A percentile compares a stretch with the other conserved stretches of the same genome.
Conservation (phyloP, 2,888 invertebrate genomes). For the Cephonodes hylas region DNA sequence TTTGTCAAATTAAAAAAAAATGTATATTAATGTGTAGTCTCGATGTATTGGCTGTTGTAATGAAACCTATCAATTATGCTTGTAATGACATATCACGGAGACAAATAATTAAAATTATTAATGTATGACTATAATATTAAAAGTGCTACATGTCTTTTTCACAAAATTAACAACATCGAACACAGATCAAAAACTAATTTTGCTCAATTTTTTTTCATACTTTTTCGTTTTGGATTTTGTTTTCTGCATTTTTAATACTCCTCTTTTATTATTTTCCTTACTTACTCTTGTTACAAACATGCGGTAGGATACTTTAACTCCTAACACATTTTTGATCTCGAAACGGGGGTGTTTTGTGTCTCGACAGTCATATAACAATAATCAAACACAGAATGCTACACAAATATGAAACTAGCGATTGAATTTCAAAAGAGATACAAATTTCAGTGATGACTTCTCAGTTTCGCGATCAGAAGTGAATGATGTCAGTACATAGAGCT, state of each 20-base stretch:
- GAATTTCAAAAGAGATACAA: not conserved
- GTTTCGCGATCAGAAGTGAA: conserved; percentile 10
- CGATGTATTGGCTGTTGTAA: conserved; percentile 19
- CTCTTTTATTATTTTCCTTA: conserved; percentile 3
- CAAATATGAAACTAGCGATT: not conserved
- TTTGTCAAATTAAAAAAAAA: conserved; percentile 2
- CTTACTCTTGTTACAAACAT: conserved; percentile 12
- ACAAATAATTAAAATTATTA: conserved; percentile 63
- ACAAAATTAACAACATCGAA: conserved; percentile 25
- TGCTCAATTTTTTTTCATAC: conserved; percentile 37
- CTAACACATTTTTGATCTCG: conserved; percentile 2
- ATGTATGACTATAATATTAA: conserved; percentile 15
- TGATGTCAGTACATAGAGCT: conserved; percentile 52
- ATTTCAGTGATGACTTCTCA: not conserved
- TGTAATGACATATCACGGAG: conserved; percentile 71
- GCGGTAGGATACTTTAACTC: not conserved
- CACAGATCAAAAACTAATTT: conserved; percentile 23
- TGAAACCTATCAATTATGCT: conserved; percentile 57
- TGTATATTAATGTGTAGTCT: conserved; percentile 3
- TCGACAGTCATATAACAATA: not conserved
- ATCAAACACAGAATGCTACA: not conserved
- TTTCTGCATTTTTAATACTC: conserved; percentile 28
- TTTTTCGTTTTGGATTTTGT: conserved; percentile 26
- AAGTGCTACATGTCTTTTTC: conserved; percentile 43
- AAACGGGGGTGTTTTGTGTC: not conserved